A percentile compares a stretch with the other conserved stretches of the same genome.
These are phyloP conservation scores for Hydrolagus colliei DNA, from an alignment of 2,797 vertebrate species.

Conservation along the genomic window DNA sequence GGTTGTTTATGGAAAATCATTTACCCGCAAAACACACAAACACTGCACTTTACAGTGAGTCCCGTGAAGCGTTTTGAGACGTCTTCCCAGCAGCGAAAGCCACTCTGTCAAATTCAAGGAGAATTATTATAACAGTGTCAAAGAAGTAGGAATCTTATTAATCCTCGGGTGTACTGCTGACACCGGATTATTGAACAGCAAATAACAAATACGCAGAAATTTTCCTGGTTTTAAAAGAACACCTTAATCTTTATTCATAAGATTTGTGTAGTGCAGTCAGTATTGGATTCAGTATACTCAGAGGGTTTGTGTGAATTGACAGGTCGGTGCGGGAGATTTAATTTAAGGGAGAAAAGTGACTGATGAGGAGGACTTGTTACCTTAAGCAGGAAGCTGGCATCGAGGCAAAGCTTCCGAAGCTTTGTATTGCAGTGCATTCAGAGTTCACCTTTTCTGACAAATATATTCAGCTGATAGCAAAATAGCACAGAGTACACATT, in stretches of 20 bases:
- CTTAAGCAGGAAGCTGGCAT: neutral
- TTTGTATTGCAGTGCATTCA: neutral
- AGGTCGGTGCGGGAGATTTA: neutral
- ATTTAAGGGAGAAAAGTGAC: neutral
- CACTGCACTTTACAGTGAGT: no score
- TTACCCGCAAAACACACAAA: no score
- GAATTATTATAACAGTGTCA: no score
- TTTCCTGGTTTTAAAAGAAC: neutral
- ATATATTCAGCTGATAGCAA: neutral
- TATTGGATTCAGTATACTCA: neutral
- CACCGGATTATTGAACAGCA: neutral
- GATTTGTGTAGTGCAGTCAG: neutral
- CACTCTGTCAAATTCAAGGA: no score
- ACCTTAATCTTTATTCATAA: conserved; percentile 4
- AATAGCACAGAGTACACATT: neutral
- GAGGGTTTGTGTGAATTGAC: neutral
- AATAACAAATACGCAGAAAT: neutral
- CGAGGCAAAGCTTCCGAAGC: neutral
- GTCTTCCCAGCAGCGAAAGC: no score
- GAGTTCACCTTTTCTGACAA: neutral
- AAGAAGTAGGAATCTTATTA: no score
- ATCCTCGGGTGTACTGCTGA: neutral
- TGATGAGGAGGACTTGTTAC: neutral
- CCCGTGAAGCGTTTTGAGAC: no score
- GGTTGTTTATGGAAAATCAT: no score